Conservation (phyloP, 2,113 vertebrate genomes). For the Hypocryptadius cinnamomeus region DNA sequence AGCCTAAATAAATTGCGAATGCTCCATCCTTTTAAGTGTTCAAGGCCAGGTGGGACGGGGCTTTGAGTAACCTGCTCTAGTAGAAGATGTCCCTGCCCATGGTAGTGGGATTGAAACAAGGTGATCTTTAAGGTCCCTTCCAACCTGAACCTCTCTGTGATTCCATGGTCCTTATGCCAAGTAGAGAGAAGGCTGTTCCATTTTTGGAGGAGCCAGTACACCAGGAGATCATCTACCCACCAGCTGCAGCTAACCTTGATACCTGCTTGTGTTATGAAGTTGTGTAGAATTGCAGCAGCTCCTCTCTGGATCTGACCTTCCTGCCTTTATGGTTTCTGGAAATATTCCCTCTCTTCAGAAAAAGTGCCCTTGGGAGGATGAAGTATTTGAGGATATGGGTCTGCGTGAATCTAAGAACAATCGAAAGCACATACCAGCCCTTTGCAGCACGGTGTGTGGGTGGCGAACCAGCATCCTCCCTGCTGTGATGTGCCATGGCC, state of each 20-base stretch:
- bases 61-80: neutral
- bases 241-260: neutral
- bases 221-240: neutral
- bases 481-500: neutral
- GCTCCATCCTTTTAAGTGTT: neutral
- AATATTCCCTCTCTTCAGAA: neutral
- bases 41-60: neutral
- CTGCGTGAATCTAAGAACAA: neutral
- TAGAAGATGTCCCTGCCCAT: neutral
- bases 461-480: neutral
- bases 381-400: neutral
- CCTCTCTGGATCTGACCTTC: neutral
- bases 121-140: neutral
- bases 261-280: neutral
- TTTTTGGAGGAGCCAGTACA: neutral
- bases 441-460: rapidly evolving
- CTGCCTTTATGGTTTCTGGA: neutral
- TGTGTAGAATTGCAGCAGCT: neutral
- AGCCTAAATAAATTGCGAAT: neutral
- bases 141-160: neutral
- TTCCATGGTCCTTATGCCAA: neutral
- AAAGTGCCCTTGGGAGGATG: neutral
- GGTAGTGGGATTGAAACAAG: neutral
- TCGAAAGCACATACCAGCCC: neutral
- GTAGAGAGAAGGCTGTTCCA: neutral